phyloP scores from a whole-genome alignment of 2,797 vertebrate species.

The Triplophysa bombifrons region DNA sequence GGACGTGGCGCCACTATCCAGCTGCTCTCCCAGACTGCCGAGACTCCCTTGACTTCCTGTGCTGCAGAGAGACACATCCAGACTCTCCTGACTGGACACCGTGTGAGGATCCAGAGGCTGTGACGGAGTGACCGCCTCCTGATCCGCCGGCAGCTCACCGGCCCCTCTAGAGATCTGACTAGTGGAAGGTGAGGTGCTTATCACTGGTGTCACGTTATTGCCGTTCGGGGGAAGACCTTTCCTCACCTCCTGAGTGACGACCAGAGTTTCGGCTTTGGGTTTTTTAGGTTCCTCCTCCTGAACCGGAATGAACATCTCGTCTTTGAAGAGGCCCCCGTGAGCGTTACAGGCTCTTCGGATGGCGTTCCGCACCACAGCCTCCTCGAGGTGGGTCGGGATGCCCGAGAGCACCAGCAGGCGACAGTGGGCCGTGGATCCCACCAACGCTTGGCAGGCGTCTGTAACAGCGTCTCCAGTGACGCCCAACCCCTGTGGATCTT shows the following conservation, averaged over 20 bases:
- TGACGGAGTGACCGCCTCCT: slow-evolving; percentile 76
- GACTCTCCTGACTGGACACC: slow-evolving; percentile 95
- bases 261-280: slow-evolving; percentile 75
- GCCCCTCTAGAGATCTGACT: slow-evolving; percentile 92
- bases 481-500: slow-evolving; percentile 92
- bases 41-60: slow-evolving; percentile 94
- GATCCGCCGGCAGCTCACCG: slow-evolving; percentile 88
- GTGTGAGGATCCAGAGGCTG: slow-evolving; percentile 82
- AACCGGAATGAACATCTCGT: slow-evolving; percentile 95
- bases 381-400: slow-evolving; percentile 95
- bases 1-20: slow-evolving; percentile 83
- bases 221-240: slow-evolving; percentile 72
- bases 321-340: slow-evolving; percentile 94
- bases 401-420: slow-evolving; percentile 95
- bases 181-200: slow-evolving; percentile 90
- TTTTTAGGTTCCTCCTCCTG: slow-evolving; percentile 91
- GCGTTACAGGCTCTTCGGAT: slow-evolving; percentile 95
- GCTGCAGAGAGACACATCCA: slow-evolving; percentile 93
- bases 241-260: slow-evolving; percentile 77
- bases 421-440: slow-evolving; percentile 91
- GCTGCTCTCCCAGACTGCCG: slow-evolving; percentile 89
- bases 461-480: slow-evolving; percentile 94
- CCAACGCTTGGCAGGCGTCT: slow-evolving; percentile 93
- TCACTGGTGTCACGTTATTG: slow-evolving; percentile 91
- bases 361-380: slow-evolving; percentile 86